Evolutionary conservation across 2,888 invertebrate genomes (phyloP).

Genomic region (Formica aserva): DNA sequence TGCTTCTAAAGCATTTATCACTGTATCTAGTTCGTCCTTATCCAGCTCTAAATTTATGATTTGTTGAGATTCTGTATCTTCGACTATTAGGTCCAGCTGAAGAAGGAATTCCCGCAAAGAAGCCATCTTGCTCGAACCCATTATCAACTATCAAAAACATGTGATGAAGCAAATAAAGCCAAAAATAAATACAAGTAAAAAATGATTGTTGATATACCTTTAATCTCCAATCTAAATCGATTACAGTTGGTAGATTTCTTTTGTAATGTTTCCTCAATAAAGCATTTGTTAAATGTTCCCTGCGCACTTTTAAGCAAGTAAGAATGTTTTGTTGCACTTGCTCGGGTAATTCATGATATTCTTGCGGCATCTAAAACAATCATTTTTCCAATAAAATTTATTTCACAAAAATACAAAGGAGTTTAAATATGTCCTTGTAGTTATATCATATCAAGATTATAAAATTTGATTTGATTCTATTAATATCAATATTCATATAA

Average conservation of each 20-base stretch:
- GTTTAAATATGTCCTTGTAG: neutral
- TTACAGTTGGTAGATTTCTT: constrained; percentile 82
- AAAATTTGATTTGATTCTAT: neutral
- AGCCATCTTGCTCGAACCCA: constrained; percentile 87
- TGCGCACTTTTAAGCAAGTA: constrained; percentile 78
- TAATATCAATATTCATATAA: neutral
- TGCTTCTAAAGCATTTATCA: constrained; percentile 79
- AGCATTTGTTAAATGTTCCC: constrained; percentile 77
- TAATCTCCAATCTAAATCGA: constrained; percentile 87
- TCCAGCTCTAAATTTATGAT: constrained; percentile 79
- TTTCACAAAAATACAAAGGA: neutral
- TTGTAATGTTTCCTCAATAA: constrained; percentile 79
- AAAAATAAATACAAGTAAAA: neutral
- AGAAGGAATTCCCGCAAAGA: constrained; percentile 86
- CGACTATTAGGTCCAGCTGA: constrained; percentile 85
- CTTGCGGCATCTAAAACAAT: constrained; percentile 79
- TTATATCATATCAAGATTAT: neutral
- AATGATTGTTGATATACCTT: constrained; percentile 78
- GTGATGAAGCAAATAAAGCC: neutral
- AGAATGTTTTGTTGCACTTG: constrained; percentile 76
- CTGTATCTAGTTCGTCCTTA: constrained; percentile 79
- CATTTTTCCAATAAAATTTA: neutral
- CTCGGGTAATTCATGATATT: constrained; percentile 80
- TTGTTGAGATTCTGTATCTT: constrained; percentile 73
- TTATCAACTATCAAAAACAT: constrained; percentile 82